These are phyloP conservation scores for Morus bassanus DNA, from an alignment of 2,797 vertebrate species.

Conservation along the genomic window DNA sequence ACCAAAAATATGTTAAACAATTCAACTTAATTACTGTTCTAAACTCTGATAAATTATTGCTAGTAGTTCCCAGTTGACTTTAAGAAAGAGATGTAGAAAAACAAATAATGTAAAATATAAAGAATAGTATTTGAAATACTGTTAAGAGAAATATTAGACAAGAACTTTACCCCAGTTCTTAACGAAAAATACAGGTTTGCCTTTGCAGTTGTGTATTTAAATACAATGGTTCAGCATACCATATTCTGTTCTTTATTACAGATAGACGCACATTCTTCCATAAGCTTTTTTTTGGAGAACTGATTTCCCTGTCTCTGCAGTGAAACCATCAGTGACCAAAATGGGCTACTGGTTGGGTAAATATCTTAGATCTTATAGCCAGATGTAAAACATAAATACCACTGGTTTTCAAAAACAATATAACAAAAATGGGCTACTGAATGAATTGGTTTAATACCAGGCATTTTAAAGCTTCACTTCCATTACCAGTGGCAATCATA, in stretches of 20 bases:
- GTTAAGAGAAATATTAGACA: not conserved
- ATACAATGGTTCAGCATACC: not conserved
- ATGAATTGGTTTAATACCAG: not conserved
- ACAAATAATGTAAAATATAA: not conserved
- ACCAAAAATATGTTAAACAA: not conserved
- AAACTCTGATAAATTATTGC: not conserved
- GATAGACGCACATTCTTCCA: not conserved
- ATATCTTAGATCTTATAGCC: not conserved
- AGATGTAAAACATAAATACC: not conserved
- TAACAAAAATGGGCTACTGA: not conserved
- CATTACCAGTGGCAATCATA: not conserved
- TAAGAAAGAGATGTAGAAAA: not conserved
- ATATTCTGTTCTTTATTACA: not conserved
- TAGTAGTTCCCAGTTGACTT: not conserved
- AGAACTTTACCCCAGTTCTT: not conserved
- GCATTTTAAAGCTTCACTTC: not conserved
- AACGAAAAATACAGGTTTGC: not conserved
- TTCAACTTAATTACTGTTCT: not conserved
- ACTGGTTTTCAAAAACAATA: not conserved
- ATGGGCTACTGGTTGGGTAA: not conserved
- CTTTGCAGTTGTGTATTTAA: not conserved
- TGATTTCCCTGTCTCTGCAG: not conserved
- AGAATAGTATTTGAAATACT: not conserved
- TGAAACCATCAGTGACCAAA: not conserved
- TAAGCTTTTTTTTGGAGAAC: not conserved